Conservation (phyloP, 2,113 vertebrate genomes). For the Platichthys flesus region DNA sequence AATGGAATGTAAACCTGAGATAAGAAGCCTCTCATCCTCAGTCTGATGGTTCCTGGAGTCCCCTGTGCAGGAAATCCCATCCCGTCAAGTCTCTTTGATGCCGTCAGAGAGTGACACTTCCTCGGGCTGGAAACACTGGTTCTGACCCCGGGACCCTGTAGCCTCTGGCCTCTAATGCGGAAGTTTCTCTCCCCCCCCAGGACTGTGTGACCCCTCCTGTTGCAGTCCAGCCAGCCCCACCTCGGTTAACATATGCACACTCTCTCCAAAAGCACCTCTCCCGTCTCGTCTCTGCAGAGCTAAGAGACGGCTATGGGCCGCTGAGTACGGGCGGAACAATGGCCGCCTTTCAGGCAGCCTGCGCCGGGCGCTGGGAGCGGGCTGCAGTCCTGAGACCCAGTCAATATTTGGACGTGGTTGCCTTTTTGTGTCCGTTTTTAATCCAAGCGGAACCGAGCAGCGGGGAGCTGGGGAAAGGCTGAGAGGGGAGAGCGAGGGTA, state of each 20-base stretch:
- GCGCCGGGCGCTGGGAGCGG: slow-evolving; percentile 48
- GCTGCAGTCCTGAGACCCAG: slow-evolving; percentile 67
- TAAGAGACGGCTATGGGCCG: slow-evolving; percentile 59
- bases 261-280: slow-evolving; percentile 42
- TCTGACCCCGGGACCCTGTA: slow-evolving; percentile 55
- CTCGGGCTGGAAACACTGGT: slow-evolving; percentile 44
- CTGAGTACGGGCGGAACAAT: slow-evolving; percentile 75
- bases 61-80: slow-evolving; percentile 60
- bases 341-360: slow-evolving; percentile 70
- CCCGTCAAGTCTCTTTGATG: slow-evolving; percentile 51
- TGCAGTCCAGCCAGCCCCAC: slow-evolving; percentile 49
- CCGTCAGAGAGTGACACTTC: slow-evolving; percentile 59
- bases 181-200: slow-evolving; percentile 43
- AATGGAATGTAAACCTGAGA: slow-evolving; percentile 60
- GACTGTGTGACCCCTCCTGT: slow-evolving; percentile 35
- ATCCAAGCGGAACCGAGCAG: slow-evolving; percentile 75
- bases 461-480: slow-evolving; percentile 66
- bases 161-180: slow-evolving; percentile 58
- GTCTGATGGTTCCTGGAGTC: slow-evolving; percentile 52
- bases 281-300: slow-evolving; percentile 56
- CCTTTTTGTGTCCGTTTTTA: slow-evolving; percentile 72
- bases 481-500: slow-evolving; percentile 73
- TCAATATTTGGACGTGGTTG: slow-evolving; percentile 82
- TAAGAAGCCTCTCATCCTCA: slow-evolving; percentile 45
- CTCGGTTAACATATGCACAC: slow-evolving; percentile 52